Evolutionary conservation across 1,140 invertebrate genomes (phyloP).

Genomic region (Hermetia illucens): DNA sequence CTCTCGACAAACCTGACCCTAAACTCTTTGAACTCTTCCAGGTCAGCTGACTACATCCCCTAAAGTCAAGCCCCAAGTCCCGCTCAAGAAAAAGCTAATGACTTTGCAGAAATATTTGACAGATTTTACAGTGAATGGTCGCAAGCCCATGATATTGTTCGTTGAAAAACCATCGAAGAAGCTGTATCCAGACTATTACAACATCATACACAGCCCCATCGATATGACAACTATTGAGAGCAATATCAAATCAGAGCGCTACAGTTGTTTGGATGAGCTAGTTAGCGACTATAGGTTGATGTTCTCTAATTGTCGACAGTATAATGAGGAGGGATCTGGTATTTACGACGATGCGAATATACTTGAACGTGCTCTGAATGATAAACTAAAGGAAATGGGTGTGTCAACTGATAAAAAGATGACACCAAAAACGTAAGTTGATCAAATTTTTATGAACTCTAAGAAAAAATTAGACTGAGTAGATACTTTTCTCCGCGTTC

Average conservation of each 20-base stretch:
- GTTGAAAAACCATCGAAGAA: conserved; percentile 95
- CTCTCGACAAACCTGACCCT: no score
- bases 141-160: conserved; percentile 80
- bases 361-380: conserved; percentile 70
- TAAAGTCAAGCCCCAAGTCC: conserved; percentile 21
- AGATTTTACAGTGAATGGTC: conserved; percentile 62
- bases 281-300: conserved; percentile 60
- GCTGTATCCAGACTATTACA: conserved; percentile 91
- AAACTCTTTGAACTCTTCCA: no score
- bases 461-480: no score
- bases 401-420: conserved; percentile 22
- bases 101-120: conserved; percentile 59
- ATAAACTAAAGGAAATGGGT: conserved; percentile 58
- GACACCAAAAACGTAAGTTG: conserved; percentile 16
- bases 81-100: conserved; percentile 59
- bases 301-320: conserved; percentile 91
- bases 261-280: conserved; percentile 43
- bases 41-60: no score
- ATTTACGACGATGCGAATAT: conserved; percentile 90
- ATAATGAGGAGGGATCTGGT: conserved; percentile 89
- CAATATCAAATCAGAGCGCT: conserved; percentile 67
- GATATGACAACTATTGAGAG: conserved; percentile 88
- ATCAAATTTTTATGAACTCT: no score
- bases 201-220: conserved; percentile 85
- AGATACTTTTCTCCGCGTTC: no score